phyloP scores from a whole-genome alignment of 2,797 vertebrate genomes.

The Lindbergichthys nudifrons region DNA sequence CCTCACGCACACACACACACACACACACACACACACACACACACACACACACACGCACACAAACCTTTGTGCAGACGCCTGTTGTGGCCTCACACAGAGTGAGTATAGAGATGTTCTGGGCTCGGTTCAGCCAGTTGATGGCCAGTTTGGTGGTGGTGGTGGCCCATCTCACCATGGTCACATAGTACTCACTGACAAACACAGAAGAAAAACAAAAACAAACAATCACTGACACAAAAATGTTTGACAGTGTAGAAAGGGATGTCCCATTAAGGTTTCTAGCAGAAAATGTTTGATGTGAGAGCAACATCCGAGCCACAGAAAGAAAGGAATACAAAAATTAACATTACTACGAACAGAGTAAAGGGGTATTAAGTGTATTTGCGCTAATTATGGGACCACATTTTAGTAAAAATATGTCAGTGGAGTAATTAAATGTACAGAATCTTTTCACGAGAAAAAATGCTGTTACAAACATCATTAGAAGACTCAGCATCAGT shows the following conservation, averaged over 20 bases:
- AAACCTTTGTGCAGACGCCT: constrained; percentile 95
- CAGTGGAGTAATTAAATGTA: background rate
- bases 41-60: constrained; percentile 36
- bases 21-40: constrained; percentile 35
- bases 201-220: background rate
- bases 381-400: constrained; percentile 20
- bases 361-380: constrained; percentile 39
- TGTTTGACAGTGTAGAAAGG: constrained; percentile 5
- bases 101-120: constrained; percentile 96
- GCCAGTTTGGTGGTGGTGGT: constrained; percentile 96
- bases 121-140: constrained; percentile 97
- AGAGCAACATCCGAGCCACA: constrained; percentile 21
- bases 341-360: constrained; percentile 24
- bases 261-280: constrained; percentile 29
- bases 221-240: background rate
- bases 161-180: constrained; percentile 99
- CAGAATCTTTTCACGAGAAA: background rate
- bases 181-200: constrained; percentile 90
- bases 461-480: background rate
- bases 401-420: constrained; percentile 28
- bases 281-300: constrained; percentile 19
- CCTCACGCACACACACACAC: background rate
- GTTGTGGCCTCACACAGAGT: constrained; percentile 96
- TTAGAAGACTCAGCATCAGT: background rate
- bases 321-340: constrained; percentile 20